Percentiles rank a stretch among this genome's conserved stretches.
Evolutionary conservation across 1,140 invertebrate genomes (phyloP).

Genomic region (Lepidurus couesii): DNA sequence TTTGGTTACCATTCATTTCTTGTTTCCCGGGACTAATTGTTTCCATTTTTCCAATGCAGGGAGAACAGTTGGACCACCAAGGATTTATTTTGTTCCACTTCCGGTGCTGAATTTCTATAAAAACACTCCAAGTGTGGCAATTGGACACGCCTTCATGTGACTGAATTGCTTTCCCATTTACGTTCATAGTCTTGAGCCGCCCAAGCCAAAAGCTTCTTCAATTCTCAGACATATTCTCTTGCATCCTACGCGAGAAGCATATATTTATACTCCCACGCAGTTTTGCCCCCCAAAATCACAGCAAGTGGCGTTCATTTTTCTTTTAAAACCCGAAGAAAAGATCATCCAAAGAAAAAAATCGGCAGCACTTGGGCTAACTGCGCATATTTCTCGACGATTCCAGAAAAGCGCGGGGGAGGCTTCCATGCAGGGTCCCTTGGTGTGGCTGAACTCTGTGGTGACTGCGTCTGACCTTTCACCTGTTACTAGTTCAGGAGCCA

Average conservation of each 20-base stretch:
- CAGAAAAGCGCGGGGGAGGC: neutral
- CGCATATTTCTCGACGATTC: neutral
- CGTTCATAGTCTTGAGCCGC: too few species aligned
- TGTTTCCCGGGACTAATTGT: neutral
- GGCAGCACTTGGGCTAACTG: neutral
- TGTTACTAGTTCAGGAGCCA: neutral
- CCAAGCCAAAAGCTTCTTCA: too few species aligned
- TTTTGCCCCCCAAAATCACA: too few species aligned
- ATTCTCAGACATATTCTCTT: too few species aligned
- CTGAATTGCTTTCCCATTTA: too few species aligned
- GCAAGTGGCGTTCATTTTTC: too few species aligned
- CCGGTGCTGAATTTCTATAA: neutral
- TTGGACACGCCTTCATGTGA: neutral
- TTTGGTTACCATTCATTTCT: neutral
- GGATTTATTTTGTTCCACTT: neutral
- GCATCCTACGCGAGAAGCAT: too few species aligned
- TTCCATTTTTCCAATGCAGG: neutral
- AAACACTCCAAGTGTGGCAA: neutral
- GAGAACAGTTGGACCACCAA: neutral
- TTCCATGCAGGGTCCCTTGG: conserved; percentile 11
- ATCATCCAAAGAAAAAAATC: neutral
- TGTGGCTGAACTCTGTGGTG: conserved; percentile 17
- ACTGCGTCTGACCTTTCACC: conserved; percentile 14
- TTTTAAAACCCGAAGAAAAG: too few species aligned
- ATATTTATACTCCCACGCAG: too few species aligned